These are phyloP conservation scores for Notechis scutatus DNA, from an alignment of 2,113 vertebrate species.

Conservation along the genomic window DNA sequence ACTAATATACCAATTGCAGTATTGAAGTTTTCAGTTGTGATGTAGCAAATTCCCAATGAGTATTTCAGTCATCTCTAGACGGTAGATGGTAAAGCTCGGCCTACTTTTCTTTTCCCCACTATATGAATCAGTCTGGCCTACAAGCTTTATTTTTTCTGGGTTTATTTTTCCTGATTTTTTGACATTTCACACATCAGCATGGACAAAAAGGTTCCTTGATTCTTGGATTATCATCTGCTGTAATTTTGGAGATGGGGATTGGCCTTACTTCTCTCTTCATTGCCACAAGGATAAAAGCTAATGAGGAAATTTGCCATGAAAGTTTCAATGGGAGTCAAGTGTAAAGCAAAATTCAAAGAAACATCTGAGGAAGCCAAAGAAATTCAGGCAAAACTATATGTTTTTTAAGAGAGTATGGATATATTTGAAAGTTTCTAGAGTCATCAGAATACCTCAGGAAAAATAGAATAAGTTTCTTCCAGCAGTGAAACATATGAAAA, in stretches of 20 bases:
- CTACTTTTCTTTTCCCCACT: not conserved
- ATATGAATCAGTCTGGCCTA: not conserved
- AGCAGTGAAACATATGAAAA: not conserved
- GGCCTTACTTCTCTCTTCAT: not conserved
- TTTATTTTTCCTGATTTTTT: not conserved
- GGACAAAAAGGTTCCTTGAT: not conserved
- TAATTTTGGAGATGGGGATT: not conserved
- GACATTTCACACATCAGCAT: not conserved
- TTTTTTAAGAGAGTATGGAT: not conserved
- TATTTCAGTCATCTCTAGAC: not conserved
- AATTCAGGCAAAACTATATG: not conserved
- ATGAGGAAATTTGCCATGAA: not conserved
- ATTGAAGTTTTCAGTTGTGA: not conserved
- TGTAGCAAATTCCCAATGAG: not conserved
- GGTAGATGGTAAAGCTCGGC: not conserved
- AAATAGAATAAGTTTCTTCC: not conserved
- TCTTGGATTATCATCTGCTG: not conserved
- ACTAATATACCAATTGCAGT: not conserved
- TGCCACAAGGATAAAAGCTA: not conserved
- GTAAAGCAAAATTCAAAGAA: not conserved
- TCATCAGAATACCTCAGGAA: not conserved
- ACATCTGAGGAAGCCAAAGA: not conserved
- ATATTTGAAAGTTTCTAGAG: not conserved
- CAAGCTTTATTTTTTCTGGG: not conserved
- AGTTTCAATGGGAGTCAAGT: not conserved